Base-by-base conservation (phyloP, 2,113 vertebrate genomes). In the Perca schrenkii region DNA sequence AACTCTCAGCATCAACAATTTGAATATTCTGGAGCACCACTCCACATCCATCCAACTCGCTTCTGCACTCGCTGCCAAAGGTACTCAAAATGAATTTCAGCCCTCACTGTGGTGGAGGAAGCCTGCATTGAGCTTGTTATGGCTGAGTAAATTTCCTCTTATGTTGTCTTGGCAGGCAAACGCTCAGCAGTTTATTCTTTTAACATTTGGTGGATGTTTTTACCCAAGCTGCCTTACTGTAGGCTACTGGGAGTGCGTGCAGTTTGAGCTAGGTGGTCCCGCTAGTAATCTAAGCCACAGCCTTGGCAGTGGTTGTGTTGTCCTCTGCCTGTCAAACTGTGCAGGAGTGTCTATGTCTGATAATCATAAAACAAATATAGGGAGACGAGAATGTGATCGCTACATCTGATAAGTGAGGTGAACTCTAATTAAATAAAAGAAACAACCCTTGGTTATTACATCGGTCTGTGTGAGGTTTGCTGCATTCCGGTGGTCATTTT, bases 91-190 rank as follows among this genome's bases (percentile, higher is more conserved):
- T 62, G 71, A 28, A 60, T 81, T 16, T 84, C 62, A 84, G 69
- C 14, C 70, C 67, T 88, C 74, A 14, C 71, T 25, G 84, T 78
- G 70, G 86, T 69, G 46, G 47, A 79, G 65, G 65, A 56, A 52
- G 86, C 74, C 79, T 71, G 79, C 57, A 43, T 28, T 54, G 74
- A 74, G 86, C 77, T 67, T 84, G 73, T 82, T 60, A 78, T 16
- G 77, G 85, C 81, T 77, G 84, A 89, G 84, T 87, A 79, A 70
- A 75, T 90, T 76, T 88, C 85, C 78, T 85, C 80, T 76, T 67
- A 64, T 84, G 63, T 84, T 82, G 80, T 84, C 62, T 85, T 89
- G 84, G 90, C 90, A 88, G 64, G 57, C 52, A 17, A 16, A 69
- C 53, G 2, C 67, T 58, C 68, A 1, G 25, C 61, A 54, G 82